Conservation (phyloP, 2,797 vertebrate genomes). For the Tangara arthus region DNA sequence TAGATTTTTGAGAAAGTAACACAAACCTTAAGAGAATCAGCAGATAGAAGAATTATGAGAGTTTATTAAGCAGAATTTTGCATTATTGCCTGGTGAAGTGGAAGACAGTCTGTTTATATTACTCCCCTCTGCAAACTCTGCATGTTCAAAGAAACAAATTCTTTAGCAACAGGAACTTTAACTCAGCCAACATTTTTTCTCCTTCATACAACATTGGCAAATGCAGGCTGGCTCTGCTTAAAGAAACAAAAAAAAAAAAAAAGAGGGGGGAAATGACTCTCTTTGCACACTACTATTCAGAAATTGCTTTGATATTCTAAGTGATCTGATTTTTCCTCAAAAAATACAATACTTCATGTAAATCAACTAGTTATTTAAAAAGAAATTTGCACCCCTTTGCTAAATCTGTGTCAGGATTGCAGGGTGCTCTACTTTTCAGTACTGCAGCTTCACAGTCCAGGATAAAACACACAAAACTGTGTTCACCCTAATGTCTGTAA, state of each 20-base stretch:
- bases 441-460: neutral
- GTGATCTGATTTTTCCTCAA: neutral
- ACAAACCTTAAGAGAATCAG: neutral
- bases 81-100: neutral
- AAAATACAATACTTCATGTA: fast-evolving
- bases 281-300: neutral
- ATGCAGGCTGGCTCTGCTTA: neutral
- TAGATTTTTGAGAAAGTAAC: neutral
- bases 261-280: neutral
- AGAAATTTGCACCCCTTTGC: neutral
- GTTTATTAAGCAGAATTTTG: neutral
- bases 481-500: neutral
- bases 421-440: neutral
- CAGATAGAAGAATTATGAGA: neutral
- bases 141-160: constrained; percentile 24
- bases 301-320: neutral
- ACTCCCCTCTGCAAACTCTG: neutral
- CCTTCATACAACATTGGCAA: neutral
- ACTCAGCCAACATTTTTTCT: neutral
- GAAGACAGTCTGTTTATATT: neutral
- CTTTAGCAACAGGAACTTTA: constrained; percentile 38
- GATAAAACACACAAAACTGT: neutral
- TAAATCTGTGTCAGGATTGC: neutral
- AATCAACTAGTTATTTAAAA: neutral
- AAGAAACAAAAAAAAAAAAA: neutral